phyloP scores from a whole-genome alignment of 2,888 invertebrate species.

The Shargacucullia verbasci region DNA sequence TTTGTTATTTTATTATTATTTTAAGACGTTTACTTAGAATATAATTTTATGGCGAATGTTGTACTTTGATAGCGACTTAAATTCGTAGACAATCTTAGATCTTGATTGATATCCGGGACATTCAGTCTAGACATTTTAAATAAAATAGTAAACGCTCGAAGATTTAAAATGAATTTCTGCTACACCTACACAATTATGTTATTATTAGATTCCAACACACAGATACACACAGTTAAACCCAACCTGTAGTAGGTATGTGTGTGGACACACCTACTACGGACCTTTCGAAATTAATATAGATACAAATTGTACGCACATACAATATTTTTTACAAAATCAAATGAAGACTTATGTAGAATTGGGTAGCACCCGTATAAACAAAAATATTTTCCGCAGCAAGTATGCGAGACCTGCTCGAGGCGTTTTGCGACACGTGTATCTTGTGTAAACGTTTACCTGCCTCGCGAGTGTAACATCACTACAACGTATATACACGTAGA shows the following conservation, averaged over 20 bases:
- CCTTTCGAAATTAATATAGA: slow-evolving; percentile 21
- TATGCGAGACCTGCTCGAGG: slow-evolving; percentile 34
- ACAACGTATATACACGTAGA: no score
- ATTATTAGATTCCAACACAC: no score
- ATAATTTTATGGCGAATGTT: no score
- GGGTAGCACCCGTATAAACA: not conserved
- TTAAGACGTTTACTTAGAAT: slow-evolving; percentile 25
- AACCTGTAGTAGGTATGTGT: no score
- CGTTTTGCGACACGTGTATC: slow-evolving; percentile 62
- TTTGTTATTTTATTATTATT: slow-evolving; percentile 50
- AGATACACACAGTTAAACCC: slow-evolving; percentile 14
- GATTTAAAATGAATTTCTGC: not conserved
- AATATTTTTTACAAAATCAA: not conserved
- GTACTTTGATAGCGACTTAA: not conserved
- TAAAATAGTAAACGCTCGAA: not conserved
- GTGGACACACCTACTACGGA: no score
- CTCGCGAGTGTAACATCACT: not conserved
- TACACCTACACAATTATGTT: slow-evolving; percentile 5
- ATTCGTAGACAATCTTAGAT: not conserved
- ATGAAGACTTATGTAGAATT: not conserved
- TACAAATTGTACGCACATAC: slow-evolving; percentile 7
- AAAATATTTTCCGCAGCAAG: slow-evolving; percentile 1
- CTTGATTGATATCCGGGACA: not conserved
- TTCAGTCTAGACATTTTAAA: slow-evolving; percentile 9
- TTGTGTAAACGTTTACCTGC: slow-evolving; percentile 57